Evolutionary conservation across 2,113 vertebrate species (phyloP).

Genomic region (Bos indicus): DNA sequence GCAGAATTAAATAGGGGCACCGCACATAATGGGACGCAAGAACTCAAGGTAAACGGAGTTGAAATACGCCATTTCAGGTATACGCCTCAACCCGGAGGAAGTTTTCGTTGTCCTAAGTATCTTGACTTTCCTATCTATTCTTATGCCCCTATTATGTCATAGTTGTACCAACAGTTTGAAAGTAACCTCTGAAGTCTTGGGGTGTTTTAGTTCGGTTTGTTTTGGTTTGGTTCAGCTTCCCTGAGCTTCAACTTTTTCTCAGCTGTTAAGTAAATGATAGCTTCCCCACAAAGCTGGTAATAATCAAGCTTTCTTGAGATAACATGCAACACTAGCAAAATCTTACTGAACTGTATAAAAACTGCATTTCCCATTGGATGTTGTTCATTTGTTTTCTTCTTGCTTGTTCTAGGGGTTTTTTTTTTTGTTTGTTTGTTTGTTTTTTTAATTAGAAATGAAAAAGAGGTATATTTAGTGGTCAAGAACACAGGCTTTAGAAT

Average conservation of each 20-base stretch:
- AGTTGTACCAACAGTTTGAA: not conserved
- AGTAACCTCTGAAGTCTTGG: not conserved
- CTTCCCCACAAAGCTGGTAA: not conserved
- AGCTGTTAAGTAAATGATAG: not conserved
- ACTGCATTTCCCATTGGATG: not conserved
- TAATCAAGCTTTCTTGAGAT: not conserved
- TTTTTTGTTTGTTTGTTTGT: no score
- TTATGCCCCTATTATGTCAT: accelerated
- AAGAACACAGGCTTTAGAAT: not conserved
- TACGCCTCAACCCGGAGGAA: not conserved
- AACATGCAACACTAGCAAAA: not conserved
- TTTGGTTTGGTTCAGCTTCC: not conserved
- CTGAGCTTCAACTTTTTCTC: not conserved
- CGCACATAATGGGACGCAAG: not conserved
- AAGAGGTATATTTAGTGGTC: not conserved
- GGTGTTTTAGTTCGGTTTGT: not conserved
- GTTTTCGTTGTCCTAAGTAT: not conserved
- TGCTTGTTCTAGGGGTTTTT: not conserved
- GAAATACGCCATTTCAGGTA: not conserved
- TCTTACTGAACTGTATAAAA: not conserved
- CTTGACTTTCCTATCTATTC: not conserved
- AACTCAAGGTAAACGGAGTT: not conserved
- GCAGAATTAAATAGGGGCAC: not conserved
- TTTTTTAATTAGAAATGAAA: not conserved
- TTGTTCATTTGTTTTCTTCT: not conserved